A percentile compares a stretch with the other conserved stretches of the same genome.
These are phyloP conservation scores for Psilanteris sp. DNA, from an alignment of 1,140 invertebrate genomes.

Conservation along the genomic window DNA sequence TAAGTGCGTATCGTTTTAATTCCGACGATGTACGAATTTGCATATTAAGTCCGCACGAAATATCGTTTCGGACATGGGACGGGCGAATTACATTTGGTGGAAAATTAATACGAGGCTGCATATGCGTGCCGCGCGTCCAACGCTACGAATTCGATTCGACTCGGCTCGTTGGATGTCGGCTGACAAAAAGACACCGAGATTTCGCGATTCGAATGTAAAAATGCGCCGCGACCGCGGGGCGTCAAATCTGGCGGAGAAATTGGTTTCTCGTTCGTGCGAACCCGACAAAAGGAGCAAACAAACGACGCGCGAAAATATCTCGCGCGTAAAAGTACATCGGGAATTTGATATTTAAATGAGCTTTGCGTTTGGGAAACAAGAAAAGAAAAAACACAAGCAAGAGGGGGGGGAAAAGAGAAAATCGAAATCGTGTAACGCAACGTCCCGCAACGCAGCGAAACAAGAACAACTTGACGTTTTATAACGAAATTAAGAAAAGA, in stretches of 20 bases:
- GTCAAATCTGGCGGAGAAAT: slow-evolving; percentile 19
- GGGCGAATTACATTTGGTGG: slow-evolving; percentile 16
- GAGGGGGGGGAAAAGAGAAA: too few species aligned
- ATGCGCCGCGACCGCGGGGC: slow-evolving; percentile 17
- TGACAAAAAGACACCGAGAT: slow-evolving; percentile 27
- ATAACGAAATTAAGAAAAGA: too few species aligned
- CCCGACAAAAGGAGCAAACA: neutral
- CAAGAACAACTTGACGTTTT: too few species aligned
- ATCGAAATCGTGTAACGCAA: too few species aligned
- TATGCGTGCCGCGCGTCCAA: slow-evolving; percentile 12
- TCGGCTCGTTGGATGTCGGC: slow-evolving; percentile 30
- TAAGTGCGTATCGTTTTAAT: slow-evolving; percentile 1
- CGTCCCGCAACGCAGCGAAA: too few species aligned
- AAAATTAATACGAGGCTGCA: slow-evolving; percentile 25
- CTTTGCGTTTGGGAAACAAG: too few species aligned
- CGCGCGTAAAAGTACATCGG: too few species aligned
- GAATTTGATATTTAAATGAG: too few species aligned
- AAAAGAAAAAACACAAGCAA: too few species aligned
- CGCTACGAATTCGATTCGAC: slow-evolving; percentile 35
- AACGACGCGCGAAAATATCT: slow-evolving; percentile 15
- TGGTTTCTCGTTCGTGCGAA: slow-evolving; percentile 2
- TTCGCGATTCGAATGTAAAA: slow-evolving; percentile 28
- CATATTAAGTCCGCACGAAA: slow-evolving; percentile 19
- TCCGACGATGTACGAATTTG: slow-evolving; percentile 10
- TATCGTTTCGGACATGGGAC: slow-evolving; percentile 7